Base-by-base conservation (phyloP, 2,888 invertebrate species). In the Perizoma flavofasciatum region DNA sequence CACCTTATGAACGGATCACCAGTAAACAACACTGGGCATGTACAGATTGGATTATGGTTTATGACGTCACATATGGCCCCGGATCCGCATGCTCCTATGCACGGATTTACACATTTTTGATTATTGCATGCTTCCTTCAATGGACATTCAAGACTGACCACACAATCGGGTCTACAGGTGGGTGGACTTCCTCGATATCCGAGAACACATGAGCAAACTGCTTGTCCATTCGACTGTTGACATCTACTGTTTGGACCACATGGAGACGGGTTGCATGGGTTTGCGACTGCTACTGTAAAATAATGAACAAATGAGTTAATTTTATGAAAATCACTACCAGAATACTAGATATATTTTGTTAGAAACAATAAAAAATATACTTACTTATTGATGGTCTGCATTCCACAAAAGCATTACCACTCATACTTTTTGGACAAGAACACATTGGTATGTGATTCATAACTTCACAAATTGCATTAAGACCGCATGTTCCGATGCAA, bases 211-310 rank as follows among this genome's bases (percentile, higher is more conserved):
- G 95, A 94, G 79, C 97, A 97, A 50, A 95, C 94, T 45, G 96
- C 95, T 65, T 93, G 92, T 34, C 94, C 94, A 70, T 95, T 94
- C 9, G 94, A 92, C 74, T 95, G 94, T 70, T 94, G 93, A 75
- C 97, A 97, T 73, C 95, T 93, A 44, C 96, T 94, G 77, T 96
- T 95, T 10, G 95, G 94, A 48, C 97, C 97, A 79, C 97, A 97
- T 0, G 96, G 96, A 50, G 96, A 94, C 37, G 96, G 96, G 65
- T 94, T 89, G 76, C 97, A 97, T 22, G 96, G 95, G 82, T 95
- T 94, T 59, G 74, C 66, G 4, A 77, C 68, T 10, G 71, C 64
- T 55, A 80, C 89, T 89, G 71, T 22, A 49, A 86, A 87, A 35
- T 9, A 49, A n/a, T 32, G 5, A 55, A 41, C 37, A 43, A 41